Conservation (phyloP, 2,797 vertebrate species). For the Propithecus deckenii region DNA sequence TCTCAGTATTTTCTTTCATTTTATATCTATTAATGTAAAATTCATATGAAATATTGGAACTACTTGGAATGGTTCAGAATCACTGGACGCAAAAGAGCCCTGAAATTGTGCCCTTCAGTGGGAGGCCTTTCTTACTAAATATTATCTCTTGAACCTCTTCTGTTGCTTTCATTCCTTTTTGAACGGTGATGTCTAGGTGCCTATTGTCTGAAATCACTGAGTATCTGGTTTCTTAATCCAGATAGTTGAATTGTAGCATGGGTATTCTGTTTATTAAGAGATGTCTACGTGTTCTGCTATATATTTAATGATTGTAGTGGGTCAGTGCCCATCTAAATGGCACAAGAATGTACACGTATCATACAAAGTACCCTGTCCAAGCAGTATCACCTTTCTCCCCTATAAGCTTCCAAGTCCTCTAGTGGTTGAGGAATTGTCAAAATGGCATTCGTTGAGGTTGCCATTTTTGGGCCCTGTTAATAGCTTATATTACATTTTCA, state of each 20-base stretch:
- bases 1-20: constrained; percentile 17
- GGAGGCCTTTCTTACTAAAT: not conserved
- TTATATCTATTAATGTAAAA: not conserved
- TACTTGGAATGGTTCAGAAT: not conserved
- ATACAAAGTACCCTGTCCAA: not conserved
- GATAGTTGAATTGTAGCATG: not conserved
- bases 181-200: not conserved
- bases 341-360: not conserved
- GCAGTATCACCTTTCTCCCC: constrained; percentile 42
- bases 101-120: not conserved
- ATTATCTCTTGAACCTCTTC: not conserved
- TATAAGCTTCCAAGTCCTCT: constrained; percentile 38
- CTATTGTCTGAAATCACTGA: not conserved
- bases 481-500: constrained; percentile 53
- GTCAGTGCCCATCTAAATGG: constrained; percentile 24
- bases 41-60: not conserved
- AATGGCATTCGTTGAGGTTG: constrained; percentile 32
- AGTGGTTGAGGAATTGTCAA: constrained; percentile 29
- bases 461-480: constrained; percentile 41
- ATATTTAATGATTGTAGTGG: not conserved
- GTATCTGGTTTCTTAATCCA: not conserved
- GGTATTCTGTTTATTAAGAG: not conserved
- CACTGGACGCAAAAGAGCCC: not conserved
- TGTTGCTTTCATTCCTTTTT: not conserved
- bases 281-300: not conserved